Evolutionary conservation across 2,888 invertebrate genomes (phyloP), one percentile per base, ranked within the genome.

Genomic region (Diarsia rubi): DNA sequence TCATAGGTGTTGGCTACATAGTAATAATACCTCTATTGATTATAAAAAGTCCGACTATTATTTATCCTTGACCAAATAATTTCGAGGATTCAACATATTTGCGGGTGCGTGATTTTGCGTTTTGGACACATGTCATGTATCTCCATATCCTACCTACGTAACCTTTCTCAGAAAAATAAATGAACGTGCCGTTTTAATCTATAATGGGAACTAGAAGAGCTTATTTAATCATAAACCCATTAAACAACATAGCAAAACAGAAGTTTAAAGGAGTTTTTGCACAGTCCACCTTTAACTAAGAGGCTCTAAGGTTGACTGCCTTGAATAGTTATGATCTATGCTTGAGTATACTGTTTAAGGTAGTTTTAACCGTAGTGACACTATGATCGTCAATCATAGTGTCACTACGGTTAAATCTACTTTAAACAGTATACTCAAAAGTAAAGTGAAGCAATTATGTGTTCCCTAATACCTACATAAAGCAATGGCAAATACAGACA

Each of bases 401-500:
- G n/a, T n/a, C n/a, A n/a, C n/a, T n/a, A 21, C 21, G 5, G n/a
- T n/a, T n/a, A n/a, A n/a, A n/a, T n/a, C n/a, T n/a, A n/a, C n/a
- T n/a, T n/a, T n/a, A n/a, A n/a, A n/a, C n/a, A n/a, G n/a, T n/a
- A n/a, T n/a, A n/a, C n/a, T n/a, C n/a, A n/a, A n/a, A n/a, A n/a
- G 14, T 42, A 42, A n/a, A n/a, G 21, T n/a, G n/a, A 62, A 42
- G n/a, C 62, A 62, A 24, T 62, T 42, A 42, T 16, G 8, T 42
- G 62, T n/a, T 42, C 16, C 14, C 16, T 42, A 62, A 14, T 9
- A 60, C 21, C 2, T 37, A 62, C n/a, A 62, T 42, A 27, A 57
- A 64, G 49, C 79, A 63, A 52, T 68, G 44, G 9, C 11, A 31
- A n/a, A 59, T 16, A 27, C 19, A 47, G 45, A 70, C 45, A 54